phyloP scores from a whole-genome alignment of 35 echinoderm and acorn worm genomes.

The Heliocidaris tuberculata region DNA sequence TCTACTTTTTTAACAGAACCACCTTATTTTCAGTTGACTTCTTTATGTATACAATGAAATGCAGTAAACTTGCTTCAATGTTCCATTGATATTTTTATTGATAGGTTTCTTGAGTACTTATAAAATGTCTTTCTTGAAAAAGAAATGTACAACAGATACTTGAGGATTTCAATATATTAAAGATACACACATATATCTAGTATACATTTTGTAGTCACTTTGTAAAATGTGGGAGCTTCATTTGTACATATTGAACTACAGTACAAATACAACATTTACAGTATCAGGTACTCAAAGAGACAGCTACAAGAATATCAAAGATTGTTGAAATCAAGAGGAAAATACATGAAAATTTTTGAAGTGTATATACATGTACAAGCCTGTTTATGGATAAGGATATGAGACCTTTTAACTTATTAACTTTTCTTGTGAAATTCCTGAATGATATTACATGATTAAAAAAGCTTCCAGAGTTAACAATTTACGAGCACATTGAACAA shows the following conservation, averaged over 20 bases:
- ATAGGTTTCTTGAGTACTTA: neutral
- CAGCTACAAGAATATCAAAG: neutral
- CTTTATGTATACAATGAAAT: neutral
- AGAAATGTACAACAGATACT: neutral
- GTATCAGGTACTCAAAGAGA: too few species aligned
- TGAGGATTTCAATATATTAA: neutral
- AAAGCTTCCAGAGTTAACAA: too few species aligned
- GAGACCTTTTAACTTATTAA: too few species aligned
- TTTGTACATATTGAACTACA: too few species aligned
- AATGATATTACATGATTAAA: too few species aligned
- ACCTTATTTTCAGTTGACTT: too few species aligned
- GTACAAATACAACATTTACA: neutral
- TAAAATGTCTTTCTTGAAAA: neutral
- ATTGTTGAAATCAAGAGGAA: neutral
- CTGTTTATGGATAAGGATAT: too few species aligned
- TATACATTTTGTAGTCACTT: neutral
- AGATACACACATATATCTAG: neutral
- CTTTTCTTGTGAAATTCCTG: too few species aligned
- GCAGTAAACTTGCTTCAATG: neutral
- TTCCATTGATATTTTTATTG: neutral
- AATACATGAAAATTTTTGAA: neutral
- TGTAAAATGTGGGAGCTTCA: neutral
- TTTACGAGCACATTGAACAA: too few species aligned
- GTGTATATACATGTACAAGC: too few species aligned
- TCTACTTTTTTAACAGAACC: too few species aligned